phyloP scores from a whole-genome alignment of 2,797 vertebrate genomes.

The Taenioides sp. region DNA sequence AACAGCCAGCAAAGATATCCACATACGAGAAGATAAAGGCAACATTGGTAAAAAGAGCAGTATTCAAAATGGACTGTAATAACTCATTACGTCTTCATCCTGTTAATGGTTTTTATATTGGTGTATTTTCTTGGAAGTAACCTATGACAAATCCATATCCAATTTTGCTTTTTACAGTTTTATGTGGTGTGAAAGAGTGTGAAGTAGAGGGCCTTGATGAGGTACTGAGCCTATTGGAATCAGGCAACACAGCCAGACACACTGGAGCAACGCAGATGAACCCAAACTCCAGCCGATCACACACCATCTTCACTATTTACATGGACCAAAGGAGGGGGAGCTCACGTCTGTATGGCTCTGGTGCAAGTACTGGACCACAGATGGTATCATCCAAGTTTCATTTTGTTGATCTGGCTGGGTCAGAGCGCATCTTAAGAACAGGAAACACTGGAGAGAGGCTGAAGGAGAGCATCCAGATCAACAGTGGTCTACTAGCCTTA shows the following conservation, averaged over 20 bases:
- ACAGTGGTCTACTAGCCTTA: conserved; percentile 91
- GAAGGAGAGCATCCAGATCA: conserved; percentile 97
- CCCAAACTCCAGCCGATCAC: conserved; percentile 91
- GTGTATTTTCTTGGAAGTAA: conserved; percentile 9
- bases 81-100: no score
- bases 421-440: conserved; percentile 90
- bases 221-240: conserved; percentile 93
- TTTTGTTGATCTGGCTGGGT: conserved; percentile 96
- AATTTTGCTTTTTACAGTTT: conserved; percentile 73
- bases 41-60: conserved; percentile 82
- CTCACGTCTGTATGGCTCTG: conserved; percentile 67
- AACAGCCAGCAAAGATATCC: conserved; percentile 93
- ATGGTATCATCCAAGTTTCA: conserved; percentile 94
- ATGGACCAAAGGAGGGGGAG: conserved; percentile 91
- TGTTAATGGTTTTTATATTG: no score
- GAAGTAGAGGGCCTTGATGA: conserved; percentile 96
- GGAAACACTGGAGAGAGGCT: conserved; percentile 93
- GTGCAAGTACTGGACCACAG: conserved; percentile 68
- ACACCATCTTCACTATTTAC: conserved; percentile 92
- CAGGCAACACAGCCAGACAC: conserved; percentile 93
- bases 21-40: conserved; percentile 93
- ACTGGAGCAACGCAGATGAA: conserved; percentile 94
- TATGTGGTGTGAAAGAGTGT: conserved; percentile 92
- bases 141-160: background rate
- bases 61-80: background rate